Conservation (phyloP, 2,113 vertebrate species). For the Lophotis ruficrista region DNA sequence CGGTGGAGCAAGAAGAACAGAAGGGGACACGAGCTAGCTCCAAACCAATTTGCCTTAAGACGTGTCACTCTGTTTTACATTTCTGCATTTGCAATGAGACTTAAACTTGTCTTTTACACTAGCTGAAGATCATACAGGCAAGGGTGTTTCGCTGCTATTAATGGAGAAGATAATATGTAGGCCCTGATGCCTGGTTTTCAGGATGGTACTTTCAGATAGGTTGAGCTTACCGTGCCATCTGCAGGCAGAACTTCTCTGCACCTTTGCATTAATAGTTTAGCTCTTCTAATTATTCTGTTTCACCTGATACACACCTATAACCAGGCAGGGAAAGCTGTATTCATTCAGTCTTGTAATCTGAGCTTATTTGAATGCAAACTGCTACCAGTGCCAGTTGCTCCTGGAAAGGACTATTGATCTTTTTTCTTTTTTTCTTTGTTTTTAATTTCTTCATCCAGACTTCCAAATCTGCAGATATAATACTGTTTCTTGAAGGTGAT, state of each 20-base stretch:
- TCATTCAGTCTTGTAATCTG: rapidly evolving
- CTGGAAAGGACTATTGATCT: not conserved
- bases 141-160: not conserved
- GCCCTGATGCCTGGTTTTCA: not conserved
- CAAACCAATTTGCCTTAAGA: not conserved
- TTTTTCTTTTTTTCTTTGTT: not conserved
- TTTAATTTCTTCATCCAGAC: not conserved
- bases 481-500: not conserved
- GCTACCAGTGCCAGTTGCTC: not conserved
- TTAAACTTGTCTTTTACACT: not conserved
- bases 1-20: not conserved
- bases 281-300: not conserved
- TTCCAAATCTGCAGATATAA: not conserved
- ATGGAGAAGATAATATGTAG: rapidly evolving
- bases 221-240: rapidly evolving
- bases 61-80: not conserved
- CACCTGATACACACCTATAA: not conserved
- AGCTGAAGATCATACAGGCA: not conserved
- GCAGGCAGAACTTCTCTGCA: not conserved
- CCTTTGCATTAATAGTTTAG: not conserved
- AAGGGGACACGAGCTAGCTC: not conserved
- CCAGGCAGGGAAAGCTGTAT: not conserved
- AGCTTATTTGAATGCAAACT: not conserved
- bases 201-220: not conserved
- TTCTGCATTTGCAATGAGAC: not conserved